A percentile compares a stretch with the other conserved stretches of the same genome.
Evolutionary conservation across 2,797 vertebrate genomes (phyloP).

Genomic region (Natrix natrix): DNA sequence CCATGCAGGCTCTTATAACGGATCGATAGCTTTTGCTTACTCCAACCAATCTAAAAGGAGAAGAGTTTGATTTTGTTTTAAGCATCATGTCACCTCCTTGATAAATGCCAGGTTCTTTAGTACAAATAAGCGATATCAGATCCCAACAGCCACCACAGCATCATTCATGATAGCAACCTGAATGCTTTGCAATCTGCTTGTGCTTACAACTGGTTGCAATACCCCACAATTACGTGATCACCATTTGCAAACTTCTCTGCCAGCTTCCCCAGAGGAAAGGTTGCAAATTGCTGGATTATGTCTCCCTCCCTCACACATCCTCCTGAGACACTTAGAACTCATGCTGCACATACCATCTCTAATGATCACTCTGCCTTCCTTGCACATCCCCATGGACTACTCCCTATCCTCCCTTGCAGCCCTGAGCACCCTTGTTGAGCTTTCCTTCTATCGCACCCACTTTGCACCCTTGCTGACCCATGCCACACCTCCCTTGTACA

Average conservation of each 20-base stretch:
- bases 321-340: neutral
- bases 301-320: neutral
- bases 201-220: neutral
- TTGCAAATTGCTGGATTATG: neutral
- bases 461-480: neutral
- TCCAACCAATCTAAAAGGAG: constrained; percentile 83
- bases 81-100: neutral
- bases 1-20: constrained; percentile 93
- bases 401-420: neutral
- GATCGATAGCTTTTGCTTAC: constrained; percentile 97
- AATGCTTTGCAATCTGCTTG: neutral
- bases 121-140: neutral
- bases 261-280: neutral
- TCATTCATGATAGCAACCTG: neutral
- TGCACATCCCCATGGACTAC: neutral
- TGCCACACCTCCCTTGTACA: neutral
- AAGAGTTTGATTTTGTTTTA: neutral
- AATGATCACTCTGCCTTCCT: neutral
- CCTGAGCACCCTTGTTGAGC: neutral
- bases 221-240: neutral
- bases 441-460: neutral
- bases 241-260: neutral
- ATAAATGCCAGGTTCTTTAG: neutral
- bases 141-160: neutral
- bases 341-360: neutral